Percentiles rank a stretch among this genome's conserved stretches.
Conservation (phyloP, 2,888 invertebrate genomes). For the Hirtodrosophila histrioides region DNA sequence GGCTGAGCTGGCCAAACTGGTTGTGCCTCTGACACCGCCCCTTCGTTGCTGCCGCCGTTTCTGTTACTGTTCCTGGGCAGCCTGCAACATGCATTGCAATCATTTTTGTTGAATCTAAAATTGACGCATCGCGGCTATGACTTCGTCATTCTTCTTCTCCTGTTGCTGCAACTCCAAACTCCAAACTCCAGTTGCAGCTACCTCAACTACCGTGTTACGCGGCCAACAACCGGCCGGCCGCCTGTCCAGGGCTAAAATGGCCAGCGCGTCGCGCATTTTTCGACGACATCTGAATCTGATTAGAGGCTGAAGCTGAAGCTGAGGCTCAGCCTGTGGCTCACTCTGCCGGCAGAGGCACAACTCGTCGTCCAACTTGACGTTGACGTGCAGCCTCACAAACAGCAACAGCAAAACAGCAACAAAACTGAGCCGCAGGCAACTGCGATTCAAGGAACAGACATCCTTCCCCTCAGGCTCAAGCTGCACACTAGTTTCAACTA, state of each 20-base stretch:
- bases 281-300: slow-evolving; percentile 80
- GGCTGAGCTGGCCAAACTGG: slow-evolving; percentile 42
- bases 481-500: slow-evolving; percentile 32
- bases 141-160: slow-evolving; percentile 70
- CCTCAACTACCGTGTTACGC: slow-evolving; percentile 75
- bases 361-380: slow-evolving; percentile 50
- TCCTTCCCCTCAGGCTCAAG: slow-evolving; percentile 18
- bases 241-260: slow-evolving; percentile 69
- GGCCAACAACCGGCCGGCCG: slow-evolving; percentile 38
- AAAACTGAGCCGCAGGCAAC: slow-evolving; percentile 27
- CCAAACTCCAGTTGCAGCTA: slow-evolving; percentile 14
- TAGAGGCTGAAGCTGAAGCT: slow-evolving; percentile 44
- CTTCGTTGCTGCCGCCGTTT: not conserved
- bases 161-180: slow-evolving; percentile 28
- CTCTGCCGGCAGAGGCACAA: slow-evolving; percentile 18
- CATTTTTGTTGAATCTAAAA: slow-evolving; percentile 80
- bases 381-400: slow-evolving; percentile 55
- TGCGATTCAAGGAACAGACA: slow-evolving; percentile 46
- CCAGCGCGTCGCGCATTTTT: slow-evolving; percentile 79
- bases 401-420: slow-evolving; percentile 1
- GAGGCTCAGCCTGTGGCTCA: not conserved
- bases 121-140: slow-evolving; percentile 81
- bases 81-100: slow-evolving; percentile 76
- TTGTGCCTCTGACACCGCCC: slow-evolving; percentile 25
- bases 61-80: slow-evolving; percentile 51